Evolutionary conservation across 2,797 vertebrate genomes (phyloP), one percentile per base, ranked within the genome.

Genomic region (Pangasius sanitwongsei): DNA sequence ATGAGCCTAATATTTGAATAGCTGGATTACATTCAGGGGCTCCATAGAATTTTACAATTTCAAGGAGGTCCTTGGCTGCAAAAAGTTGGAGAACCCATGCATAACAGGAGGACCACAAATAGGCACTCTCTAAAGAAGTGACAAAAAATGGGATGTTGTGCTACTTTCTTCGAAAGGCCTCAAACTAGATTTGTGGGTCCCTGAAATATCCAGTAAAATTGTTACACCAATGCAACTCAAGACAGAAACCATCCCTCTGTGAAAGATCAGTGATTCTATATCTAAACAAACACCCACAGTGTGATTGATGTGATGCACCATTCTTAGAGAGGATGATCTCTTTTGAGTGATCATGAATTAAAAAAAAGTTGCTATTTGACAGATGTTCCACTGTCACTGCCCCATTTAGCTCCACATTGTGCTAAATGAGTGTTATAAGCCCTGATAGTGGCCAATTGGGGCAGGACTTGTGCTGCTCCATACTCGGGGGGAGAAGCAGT

Each of bases 121-220:
- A 23, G n/a, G n/a, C 50, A 59, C 37, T 61, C 23, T 61, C 55
- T 82, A 61, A 61, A 82, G 20, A 41, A 80, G n/a, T 37, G 16
- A 53, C 74, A 16, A 20, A 18, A 57, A 61, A 25, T 61, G 5
- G 57, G 23, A 63, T 3, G 20, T 13, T 41, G 78, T n/a, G 31
- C 61, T 48, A 28, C 28, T 84, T 84, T 67, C 16, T 20, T 31
- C 15, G 3, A 31, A 61, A 41, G 57, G 80, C 34, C 55, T 15
- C 57, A 82, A 83, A 48, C 82, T 67, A 67, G 15, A 50, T 84
- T 67, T 84, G 82, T 18, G 44, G 28, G 3, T 67, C 20, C 80
- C 80, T 59, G 20, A 83, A 44, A 83, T 61, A 83, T 41, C 55
- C 34, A 37, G 59, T 82, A 82, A 37, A n/a, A 50, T 44, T 16